Evolutionary conservation across 2,113 vertebrate genomes (phyloP).

Genomic region (Crotalus horridus): DNA sequence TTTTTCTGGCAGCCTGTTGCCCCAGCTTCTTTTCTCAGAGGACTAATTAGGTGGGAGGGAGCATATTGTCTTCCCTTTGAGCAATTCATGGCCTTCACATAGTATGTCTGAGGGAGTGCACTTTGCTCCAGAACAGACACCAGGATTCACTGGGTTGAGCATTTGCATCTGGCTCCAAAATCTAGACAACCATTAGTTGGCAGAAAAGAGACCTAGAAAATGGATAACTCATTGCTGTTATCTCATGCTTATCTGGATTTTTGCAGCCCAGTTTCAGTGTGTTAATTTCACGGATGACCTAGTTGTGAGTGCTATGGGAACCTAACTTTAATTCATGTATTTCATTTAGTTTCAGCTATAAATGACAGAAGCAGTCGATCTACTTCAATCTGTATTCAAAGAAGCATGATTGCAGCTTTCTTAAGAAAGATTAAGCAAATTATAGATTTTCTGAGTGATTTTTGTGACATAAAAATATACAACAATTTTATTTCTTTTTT

Average conservation of each 20-base stretch:
- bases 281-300: not conserved
- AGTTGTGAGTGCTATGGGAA: not conserved
- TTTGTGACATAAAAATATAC: conserved; percentile 4
- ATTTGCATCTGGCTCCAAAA: not conserved
- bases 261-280: not conserved
- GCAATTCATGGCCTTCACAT: not conserved
- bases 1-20: not conserved
- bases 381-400: not conserved
- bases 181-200: not conserved
- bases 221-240: not conserved
- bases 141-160: not conserved
- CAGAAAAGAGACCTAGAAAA: not conserved
- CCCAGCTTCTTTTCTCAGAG: not conserved
- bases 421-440: conserved; percentile 20
- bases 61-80: not conserved
- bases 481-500: conserved; percentile 41
- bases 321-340: too few relatives aligned
- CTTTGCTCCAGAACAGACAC: not conserved
- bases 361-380: not conserved
- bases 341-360: too few relatives aligned
- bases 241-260: not conserved
- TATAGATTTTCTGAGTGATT: conserved; percentile 22
- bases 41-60: not conserved
- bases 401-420: not conserved
- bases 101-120: not conserved